These are phyloP conservation scores for Chrosomus eos DNA, from an alignment of 2,797 vertebrate species.

Conservation along the genomic window DNA sequence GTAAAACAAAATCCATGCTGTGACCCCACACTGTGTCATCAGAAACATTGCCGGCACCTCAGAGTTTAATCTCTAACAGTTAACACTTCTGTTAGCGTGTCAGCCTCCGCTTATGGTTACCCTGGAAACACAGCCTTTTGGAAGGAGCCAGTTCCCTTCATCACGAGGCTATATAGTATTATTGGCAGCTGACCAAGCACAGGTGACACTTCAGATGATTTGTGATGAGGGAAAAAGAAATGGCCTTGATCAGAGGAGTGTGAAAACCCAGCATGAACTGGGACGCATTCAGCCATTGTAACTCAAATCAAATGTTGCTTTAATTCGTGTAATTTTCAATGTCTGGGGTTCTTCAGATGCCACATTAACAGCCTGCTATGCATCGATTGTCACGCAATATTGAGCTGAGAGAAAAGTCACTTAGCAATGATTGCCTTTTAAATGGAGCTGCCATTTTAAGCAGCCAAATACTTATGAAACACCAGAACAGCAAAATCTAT, in stretches of 20 bases:
- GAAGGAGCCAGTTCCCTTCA: slow-evolving; percentile 13
- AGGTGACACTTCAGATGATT: slow-evolving; percentile 57
- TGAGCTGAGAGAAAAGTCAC: slow-evolving; percentile 80
- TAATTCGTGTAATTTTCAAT: slow-evolving; percentile 79
- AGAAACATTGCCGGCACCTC: slow-evolving; percentile 17
- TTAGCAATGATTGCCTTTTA: slow-evolving; percentile 85
- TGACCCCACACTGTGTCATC: slow-evolving; percentile 35
- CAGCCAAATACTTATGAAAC: slow-evolving; percentile 84
- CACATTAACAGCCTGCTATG: slow-evolving; percentile 76
- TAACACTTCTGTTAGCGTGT: slow-evolving; percentile 46
- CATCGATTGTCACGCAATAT: slow-evolving; percentile 79
- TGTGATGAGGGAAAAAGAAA: slow-evolving; percentile 32
- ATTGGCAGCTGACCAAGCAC: slow-evolving; percentile 38
- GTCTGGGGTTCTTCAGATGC: slow-evolving; percentile 73
- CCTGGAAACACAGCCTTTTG: slow-evolving; percentile 50
- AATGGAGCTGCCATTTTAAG: slow-evolving; percentile 85
- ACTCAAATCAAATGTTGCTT: slow-evolving; percentile 75
- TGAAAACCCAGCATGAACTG: slow-evolving; percentile 35
- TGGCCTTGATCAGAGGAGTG: slow-evolving; percentile 25
- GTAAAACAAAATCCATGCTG: slow-evolving; percentile 3
- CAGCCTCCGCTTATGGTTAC: slow-evolving; percentile 36
- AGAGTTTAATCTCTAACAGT: slow-evolving; percentile 48
- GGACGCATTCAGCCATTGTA: slow-evolving; percentile 53
- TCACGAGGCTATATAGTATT: slow-evolving; percentile 33
- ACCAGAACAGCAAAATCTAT: slow-evolving; percentile 82